These are phyloP conservation scores for Ramazzottius varieornatus DNA, from an alignment of 2,888 invertebrate genomes.

Conservation along the genomic window DNA sequence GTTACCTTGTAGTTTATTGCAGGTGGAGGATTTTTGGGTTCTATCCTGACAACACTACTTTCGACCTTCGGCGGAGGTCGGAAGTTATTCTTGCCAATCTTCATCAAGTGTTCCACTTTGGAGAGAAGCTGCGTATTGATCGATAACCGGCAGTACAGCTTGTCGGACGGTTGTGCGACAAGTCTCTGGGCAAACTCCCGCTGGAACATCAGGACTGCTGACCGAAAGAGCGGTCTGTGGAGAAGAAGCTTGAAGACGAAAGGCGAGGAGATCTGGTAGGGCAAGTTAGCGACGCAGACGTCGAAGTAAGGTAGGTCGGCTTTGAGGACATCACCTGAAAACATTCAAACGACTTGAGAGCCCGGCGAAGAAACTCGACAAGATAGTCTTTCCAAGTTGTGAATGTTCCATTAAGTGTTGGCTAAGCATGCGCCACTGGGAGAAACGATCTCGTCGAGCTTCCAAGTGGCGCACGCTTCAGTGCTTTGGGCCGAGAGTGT, in stretches of 20 bases:
- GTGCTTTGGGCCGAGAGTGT: too few relatives aligned
- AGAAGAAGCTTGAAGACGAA: constrained; percentile 74
- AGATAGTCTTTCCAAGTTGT: too few relatives aligned
- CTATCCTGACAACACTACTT: constrained; percentile 84
- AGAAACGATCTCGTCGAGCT: too few relatives aligned
- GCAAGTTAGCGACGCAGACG: constrained; percentile 89
- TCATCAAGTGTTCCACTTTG: constrained; percentile 79
- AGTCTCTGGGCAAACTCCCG: constrained; percentile 87
- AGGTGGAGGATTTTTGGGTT: constrained; percentile 87
- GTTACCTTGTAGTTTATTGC: constrained; percentile 53
- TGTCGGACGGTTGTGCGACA: constrained; percentile 87
- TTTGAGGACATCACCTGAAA: constrained; percentile 84
- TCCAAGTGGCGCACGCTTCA: too few relatives aligned
- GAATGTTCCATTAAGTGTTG: too few relatives aligned
- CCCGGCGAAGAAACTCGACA: too few relatives aligned
- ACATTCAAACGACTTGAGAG: too few relatives aligned
- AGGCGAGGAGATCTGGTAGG: constrained; percentile 60
- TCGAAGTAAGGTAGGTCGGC: constrained; percentile 84
- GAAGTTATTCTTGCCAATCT: constrained; percentile 95
- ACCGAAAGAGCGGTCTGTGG: constrained; percentile 45
- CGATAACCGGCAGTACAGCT: constrained; percentile 77
- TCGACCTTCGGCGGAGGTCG: constrained; percentile 96
- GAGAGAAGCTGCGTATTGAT: constrained; percentile 85
- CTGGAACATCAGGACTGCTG: constrained; percentile 96
- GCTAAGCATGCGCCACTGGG: too few relatives aligned